Percentiles rank a stretch among this genome's conserved stretches.
phyloP scores from a whole-genome alignment of 2,797 vertebrate genomes.

The Sebastes cheni region DNA sequence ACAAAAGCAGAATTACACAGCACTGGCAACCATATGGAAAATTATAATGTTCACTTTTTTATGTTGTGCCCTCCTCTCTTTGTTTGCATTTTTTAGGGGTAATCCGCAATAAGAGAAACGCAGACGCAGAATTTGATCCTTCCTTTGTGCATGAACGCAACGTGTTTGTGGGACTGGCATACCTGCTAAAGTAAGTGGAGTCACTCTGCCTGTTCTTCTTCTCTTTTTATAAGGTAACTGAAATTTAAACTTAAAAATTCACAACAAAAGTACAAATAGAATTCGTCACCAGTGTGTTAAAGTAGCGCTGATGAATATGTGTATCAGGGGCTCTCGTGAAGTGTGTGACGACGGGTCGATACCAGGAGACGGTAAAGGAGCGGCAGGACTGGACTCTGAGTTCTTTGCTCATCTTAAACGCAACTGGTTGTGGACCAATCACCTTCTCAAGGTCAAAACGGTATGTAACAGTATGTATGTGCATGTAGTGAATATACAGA shows the following conservation, averaged over 20 bases:
- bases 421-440: conserved; percentile 97
- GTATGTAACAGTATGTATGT: conserved; percentile 11
- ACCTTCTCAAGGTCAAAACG: conserved; percentile 78
- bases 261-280: neutral
- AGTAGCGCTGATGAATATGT: neutral
- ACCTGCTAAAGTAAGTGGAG: conserved; percentile 74
- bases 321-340: conserved; percentile 85
- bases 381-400: conserved; percentile 91
- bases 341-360: conserved; percentile 86
- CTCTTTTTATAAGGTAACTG: neutral
- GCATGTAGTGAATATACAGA: neutral
- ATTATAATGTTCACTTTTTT: neutral
- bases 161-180: conserved; percentile 57
- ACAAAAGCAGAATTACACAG: neutral
- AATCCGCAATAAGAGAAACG: conserved; percentile 75
- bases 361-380: conserved; percentile 91
- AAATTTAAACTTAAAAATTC: neutral
- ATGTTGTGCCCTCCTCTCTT: neutral
- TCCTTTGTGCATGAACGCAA: conserved; percentile 72
- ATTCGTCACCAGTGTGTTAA: neutral
- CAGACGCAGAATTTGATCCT: conserved; percentile 28
- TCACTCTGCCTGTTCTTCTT: neutral
- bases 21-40: too few species aligned
- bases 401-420: conserved; percentile 95
- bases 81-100: conserved; percentile 78